These are phyloP conservation scores for Ceriagrion tenellum DNA, from an alignment of 2,888 invertebrate species.

Conservation along the genomic window DNA sequence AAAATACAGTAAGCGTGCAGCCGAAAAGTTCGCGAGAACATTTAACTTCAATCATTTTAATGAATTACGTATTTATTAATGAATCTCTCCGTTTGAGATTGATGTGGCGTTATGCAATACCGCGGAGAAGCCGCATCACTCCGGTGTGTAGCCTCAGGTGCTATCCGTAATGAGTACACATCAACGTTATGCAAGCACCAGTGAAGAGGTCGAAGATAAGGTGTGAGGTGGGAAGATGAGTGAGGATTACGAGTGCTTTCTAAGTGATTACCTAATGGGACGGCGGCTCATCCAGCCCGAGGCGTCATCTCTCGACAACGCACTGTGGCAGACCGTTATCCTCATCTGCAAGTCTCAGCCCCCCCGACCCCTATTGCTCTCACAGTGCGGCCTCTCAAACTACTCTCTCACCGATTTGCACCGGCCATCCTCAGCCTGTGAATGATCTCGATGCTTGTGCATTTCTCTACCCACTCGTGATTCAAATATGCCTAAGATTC, in stretches of 20 bases:
- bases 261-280: conserved; percentile 24
- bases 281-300: not conserved
- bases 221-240: not conserved
- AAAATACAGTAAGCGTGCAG: not conserved
- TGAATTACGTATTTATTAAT: not conserved
- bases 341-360: not conserved
- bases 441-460: no score
- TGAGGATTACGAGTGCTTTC: not conserved
- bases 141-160: not conserved
- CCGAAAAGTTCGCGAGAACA: not conserved
- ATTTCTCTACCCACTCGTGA: not conserved
- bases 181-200: not conserved
- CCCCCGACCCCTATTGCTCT: conserved; percentile 20
- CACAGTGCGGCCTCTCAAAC: not conserved
- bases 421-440: not conserved
- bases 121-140: not conserved
- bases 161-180: not conserved
- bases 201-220: not conserved
- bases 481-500: no score
- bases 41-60: not conserved
- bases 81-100: not conserved
- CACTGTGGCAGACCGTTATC: conserved; percentile 7
- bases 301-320: conserved; percentile 8
- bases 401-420: not conserved
- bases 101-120: not conserved